These are phyloP conservation scores for Urocynchramus pylzowi DNA, from an alignment of 2,113 vertebrate species.

Conservation along the genomic window DNA sequence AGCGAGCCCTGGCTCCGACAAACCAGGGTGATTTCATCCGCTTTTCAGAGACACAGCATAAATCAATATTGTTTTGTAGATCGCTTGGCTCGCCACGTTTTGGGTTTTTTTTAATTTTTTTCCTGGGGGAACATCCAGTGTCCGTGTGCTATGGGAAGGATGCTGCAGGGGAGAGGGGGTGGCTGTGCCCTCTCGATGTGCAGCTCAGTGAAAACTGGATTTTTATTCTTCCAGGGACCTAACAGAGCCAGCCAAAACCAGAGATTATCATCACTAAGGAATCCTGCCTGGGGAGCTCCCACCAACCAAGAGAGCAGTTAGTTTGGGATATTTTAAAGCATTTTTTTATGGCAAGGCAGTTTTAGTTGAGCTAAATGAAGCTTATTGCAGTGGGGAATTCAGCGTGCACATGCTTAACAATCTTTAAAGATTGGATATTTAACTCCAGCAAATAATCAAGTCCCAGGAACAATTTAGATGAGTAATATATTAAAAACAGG, in stretches of 20 bases:
- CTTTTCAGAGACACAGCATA: not conserved
- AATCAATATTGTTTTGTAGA: slow-evolving; percentile 30
- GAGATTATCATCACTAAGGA: slow-evolving; percentile 68
- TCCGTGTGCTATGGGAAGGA: not conserved
- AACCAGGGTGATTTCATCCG: not conserved
- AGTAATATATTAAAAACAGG: slow-evolving; percentile 70
- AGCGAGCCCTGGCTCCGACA: not conserved
- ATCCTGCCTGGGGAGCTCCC: slow-evolving; percentile 63
- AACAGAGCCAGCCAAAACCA: slow-evolving; percentile 63
- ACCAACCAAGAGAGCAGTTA: slow-evolving; percentile 69
- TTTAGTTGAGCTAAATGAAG: slow-evolving; percentile 72
- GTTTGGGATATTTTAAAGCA: slow-evolving; percentile 52
- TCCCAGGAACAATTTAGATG: slow-evolving; percentile 66
- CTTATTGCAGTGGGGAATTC: slow-evolving; percentile 71
- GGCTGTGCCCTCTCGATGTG: not conserved
- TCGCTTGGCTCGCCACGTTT: not conserved
- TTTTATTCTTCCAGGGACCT: slow-evolving; percentile 47
- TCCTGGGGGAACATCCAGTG: not conserved
- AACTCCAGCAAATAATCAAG: slow-evolving; percentile 67
- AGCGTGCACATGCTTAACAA: slow-evolving; percentile 59
- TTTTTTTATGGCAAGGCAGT: slow-evolving; percentile 59
- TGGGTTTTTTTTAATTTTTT: not conserved
- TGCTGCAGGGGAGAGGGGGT: not conserved
- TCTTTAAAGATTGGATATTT: slow-evolving; percentile 65
- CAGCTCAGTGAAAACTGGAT: slow-evolving; percentile 22